Percentiles rank a stretch among this genome's conserved stretches.
These are phyloP conservation scores for Temnothorax longispinosus DNA, from an alignment of 1,140 invertebrate species.

Conservation along the genomic window DNA sequence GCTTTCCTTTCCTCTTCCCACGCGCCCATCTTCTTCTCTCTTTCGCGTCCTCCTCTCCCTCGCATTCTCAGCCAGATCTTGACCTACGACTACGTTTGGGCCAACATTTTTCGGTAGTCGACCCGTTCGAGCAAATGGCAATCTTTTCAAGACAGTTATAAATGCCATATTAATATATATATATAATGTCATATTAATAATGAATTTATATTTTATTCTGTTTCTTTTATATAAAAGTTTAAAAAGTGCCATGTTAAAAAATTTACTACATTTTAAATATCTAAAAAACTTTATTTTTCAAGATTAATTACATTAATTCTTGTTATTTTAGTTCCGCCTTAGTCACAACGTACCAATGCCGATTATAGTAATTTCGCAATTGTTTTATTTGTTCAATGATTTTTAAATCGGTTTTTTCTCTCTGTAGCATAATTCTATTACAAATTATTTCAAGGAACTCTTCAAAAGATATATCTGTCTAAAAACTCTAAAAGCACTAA, in stretches of 20 bases:
- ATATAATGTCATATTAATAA: background rate
- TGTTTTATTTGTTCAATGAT: background rate
- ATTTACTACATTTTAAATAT: background rate
- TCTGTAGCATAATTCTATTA: background rate
- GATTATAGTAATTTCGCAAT: background rate
- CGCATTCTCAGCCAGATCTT: constrained; percentile 63
- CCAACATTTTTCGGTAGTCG: constrained; percentile 62
- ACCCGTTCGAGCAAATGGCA: background rate
- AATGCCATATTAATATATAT: background rate
- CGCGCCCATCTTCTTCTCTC: constrained; percentile 47
- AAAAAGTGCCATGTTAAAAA: background rate
- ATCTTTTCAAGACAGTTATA: background rate
- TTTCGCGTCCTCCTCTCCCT: constrained; percentile 25
- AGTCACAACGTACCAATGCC: background rate
- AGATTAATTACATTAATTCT: background rate
- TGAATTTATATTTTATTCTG: background rate
- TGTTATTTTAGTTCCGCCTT: background rate
- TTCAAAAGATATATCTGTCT: background rate
- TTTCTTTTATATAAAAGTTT: background rate
- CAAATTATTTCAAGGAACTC: background rate
- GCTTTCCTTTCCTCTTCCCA: constrained; percentile 51
- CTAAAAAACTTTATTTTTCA: background rate
- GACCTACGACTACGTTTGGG: constrained; percentile 79
- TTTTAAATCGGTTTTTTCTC: background rate
- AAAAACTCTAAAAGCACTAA: background rate